Evolutionary conservation across 2,888 invertebrate genomes (phyloP).

Genomic region (Epistrophe eligans): DNA sequence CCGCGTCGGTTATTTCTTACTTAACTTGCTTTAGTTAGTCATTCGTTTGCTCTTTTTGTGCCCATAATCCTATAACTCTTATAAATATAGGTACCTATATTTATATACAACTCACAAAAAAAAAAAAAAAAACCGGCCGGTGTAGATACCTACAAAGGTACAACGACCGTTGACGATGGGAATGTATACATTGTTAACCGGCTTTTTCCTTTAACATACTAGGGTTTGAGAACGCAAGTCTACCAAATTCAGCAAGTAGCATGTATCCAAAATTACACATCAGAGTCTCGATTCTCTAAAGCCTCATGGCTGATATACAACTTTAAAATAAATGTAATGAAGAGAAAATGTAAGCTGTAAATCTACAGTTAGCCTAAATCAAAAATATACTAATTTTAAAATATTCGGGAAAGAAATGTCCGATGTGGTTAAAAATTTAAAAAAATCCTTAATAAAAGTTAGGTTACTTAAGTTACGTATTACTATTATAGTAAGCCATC

Average conservation of each 20-base stretch:
- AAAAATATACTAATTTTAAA: neutral
- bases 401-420: too few species aligned
- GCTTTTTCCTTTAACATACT: slow-evolving; percentile 21
- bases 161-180: slow-evolving; percentile 43
- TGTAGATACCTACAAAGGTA: slow-evolving; percentile 12
- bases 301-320: neutral
- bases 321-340: neutral
- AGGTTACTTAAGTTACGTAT: too few species aligned
- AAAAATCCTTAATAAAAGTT: too few species aligned
- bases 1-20: neutral
- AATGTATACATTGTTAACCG: slow-evolving; percentile 14
- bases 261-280: neutral
- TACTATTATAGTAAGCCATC: too few species aligned
- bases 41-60: neutral
- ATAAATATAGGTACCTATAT: neutral
- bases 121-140: slow-evolving; percentile 24
- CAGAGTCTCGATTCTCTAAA: neutral
- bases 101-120: neutral
- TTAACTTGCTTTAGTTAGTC: neutral
- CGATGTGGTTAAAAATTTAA: too few species aligned
- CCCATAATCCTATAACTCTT: slow-evolving; percentile 4
- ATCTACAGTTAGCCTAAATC: slow-evolving; percentile 39
- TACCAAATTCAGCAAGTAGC: slow-evolving; percentile 44
- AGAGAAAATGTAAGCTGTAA: slow-evolving; percentile 29
- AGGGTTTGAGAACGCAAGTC: slow-evolving; percentile 15